A percentile compares a stretch with the other conserved stretches of the same genome.
These are phyloP conservation scores for Ennomos quercinarius DNA, from an alignment of 2,888 invertebrate genomes.

Conservation along the genomic window DNA sequence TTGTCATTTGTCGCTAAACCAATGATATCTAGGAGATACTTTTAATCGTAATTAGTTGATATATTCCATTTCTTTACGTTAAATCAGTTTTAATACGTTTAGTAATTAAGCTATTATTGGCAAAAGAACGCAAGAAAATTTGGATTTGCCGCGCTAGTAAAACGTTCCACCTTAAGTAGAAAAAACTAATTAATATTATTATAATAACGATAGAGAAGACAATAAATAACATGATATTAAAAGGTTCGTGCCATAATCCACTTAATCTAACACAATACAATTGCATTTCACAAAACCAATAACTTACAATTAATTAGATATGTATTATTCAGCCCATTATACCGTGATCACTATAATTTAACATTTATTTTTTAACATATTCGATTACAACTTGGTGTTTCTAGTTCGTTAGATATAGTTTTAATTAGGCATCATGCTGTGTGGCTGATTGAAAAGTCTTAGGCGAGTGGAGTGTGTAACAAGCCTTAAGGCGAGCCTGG, in stretches of 20 bases:
- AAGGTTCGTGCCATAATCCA: conserved; percentile 20
- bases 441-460: conserved; percentile 74
- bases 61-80: no score
- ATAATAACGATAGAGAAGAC: no score
- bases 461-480: conserved; percentile 44
- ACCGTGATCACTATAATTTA: conserved; percentile 22
- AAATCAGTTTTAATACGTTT: no score
- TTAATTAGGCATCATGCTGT: conserved; percentile 72
- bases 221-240: not conserved
- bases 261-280: conserved; percentile 39
- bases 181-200: no score
- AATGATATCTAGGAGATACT: no score
- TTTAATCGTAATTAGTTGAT: no score
- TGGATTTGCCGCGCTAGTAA: no score
- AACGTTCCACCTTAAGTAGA: no score
- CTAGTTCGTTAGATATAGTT: conserved; percentile 66
- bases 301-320: conserved; percentile 36
- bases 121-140: no score
- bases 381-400: conserved; percentile 38
- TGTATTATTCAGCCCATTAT: conserved; percentile 43
- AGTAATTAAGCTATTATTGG: no score
- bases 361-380: conserved; percentile 39
- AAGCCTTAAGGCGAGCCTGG: no score
- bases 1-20: no score
- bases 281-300: conserved; percentile 33